A percentile compares a stretch with the other conserved stretches of the same genome.
Conservation (phyloP, 2,113 vertebrate species). For the Rhombomys opimus region DNA sequence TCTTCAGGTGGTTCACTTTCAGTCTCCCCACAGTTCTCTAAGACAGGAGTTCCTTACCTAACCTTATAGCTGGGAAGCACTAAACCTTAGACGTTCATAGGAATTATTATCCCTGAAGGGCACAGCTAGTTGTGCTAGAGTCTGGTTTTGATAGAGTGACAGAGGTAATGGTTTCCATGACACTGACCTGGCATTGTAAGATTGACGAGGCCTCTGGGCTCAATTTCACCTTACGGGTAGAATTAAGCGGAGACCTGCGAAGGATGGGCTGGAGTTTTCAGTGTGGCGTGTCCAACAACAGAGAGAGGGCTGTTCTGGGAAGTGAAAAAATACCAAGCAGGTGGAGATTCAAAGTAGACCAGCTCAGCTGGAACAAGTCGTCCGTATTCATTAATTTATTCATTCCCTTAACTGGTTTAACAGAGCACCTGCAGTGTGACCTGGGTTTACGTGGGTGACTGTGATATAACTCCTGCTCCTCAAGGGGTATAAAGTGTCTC, state of each 20-base stretch:
- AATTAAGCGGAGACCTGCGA: not conserved
- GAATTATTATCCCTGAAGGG: not conserved
- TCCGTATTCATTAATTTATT: slow-evolving; percentile 6
- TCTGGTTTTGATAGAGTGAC: not conserved
- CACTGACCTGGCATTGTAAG: not conserved
- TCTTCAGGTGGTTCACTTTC: not conserved
- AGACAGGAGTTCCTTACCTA: not conserved
- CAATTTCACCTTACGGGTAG: not conserved
- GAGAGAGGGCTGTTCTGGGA: not conserved
- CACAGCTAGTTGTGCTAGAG: not conserved
- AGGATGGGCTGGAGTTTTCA: not conserved
- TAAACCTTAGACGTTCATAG: not conserved
- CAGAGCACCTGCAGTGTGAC: not conserved
- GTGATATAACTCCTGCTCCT: not conserved
- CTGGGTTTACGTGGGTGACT: not conserved
- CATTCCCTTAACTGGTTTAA: not conserved
- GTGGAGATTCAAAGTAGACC: not conserved
- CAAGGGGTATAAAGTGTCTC: not conserved
- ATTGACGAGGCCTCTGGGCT: not conserved
- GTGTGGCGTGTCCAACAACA: not conserved
- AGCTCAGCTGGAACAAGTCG: not conserved
- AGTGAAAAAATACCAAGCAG: not conserved
- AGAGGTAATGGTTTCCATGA: not conserved
- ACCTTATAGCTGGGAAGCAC: slow-evolving; percentile 6
- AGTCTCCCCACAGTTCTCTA: not conserved